Conservation (phyloP, 2,797 vertebrate species). For the Tragopan temminckii region DNA sequence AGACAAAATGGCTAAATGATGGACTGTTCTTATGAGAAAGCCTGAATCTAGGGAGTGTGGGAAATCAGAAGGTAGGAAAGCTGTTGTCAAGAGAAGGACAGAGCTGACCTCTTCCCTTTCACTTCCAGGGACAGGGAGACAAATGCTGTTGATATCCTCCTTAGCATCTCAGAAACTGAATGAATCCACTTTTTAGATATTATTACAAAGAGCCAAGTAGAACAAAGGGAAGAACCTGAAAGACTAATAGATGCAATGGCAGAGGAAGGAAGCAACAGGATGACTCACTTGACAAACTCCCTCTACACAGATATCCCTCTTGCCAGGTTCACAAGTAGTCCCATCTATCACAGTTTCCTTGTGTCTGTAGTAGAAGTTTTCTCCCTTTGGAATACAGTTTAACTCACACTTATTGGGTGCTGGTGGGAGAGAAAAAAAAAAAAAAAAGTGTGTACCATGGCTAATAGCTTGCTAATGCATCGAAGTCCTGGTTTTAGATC, state of each 20-base stretch:
- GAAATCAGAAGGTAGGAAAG: background rate
- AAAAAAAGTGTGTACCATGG: background rate
- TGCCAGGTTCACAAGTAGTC: conserved; percentile 92
- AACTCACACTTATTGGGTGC: conserved; percentile 95
- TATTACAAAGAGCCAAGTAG: background rate
- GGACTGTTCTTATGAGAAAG: background rate
- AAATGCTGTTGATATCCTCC: background rate
- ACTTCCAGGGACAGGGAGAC: background rate
- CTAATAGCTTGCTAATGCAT: background rate
- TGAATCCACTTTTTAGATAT: background rate
- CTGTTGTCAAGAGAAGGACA: background rate
- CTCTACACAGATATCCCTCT: conserved; percentile 90
- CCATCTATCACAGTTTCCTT: conserved; percentile 89
- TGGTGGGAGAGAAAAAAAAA: conserved; percentile 58
- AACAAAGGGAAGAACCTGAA: background rate
- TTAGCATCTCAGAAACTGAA: background rate
- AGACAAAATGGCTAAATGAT: background rate
- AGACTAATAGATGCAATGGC: background rate
- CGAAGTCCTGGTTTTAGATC: background rate
- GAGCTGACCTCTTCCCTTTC: background rate
- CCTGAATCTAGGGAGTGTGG: background rate
- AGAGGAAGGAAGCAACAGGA: background rate
- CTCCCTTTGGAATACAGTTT: conserved; percentile 96
- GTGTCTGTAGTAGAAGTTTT: conserved; percentile 95
- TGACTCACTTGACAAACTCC: conserved; percentile 91